A percentile compares a stretch with the other conserved stretches of the same genome.
Conservation (phyloP, 2,797 vertebrate genomes). For the Iguana delicatissima region DNA sequence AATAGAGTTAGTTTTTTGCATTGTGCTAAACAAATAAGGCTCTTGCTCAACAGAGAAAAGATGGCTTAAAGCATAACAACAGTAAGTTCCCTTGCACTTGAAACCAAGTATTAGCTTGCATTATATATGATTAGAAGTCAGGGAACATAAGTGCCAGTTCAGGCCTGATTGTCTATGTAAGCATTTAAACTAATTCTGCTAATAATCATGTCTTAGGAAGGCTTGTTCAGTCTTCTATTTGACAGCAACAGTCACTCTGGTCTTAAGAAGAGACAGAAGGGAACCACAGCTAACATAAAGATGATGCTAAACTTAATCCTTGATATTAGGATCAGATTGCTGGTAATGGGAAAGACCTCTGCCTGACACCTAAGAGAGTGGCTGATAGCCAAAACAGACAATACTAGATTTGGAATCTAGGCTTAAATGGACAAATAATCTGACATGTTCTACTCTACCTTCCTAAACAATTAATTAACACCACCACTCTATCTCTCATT, state of each 20-base stretch:
- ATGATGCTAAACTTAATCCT: not conserved
- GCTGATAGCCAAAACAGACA: no score
- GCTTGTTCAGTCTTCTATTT: no score
- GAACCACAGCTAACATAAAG: not conserved
- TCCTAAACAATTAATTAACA: no score
- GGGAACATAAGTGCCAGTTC: not conserved
- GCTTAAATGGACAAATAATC: no score
- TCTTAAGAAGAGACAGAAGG: no score
- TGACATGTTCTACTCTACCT: no score
- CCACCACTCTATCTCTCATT: no score
- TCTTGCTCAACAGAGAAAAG: not conserved
- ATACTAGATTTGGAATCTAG: no score
- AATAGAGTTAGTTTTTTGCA: not conserved
- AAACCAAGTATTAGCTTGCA: not conserved
- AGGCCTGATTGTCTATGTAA: slow-evolving; percentile 28
- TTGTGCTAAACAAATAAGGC: slow-evolving; percentile 24
- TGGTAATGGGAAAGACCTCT: not conserved
- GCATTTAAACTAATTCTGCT: not conserved
- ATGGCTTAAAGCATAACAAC: not conserved
- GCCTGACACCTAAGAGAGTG: no score
- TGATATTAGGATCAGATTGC: not conserved
- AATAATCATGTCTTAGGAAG: no score
- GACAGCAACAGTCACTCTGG: no score
- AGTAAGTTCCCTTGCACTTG: not conserved
- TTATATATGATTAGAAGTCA: not conserved